A percentile compares a stretch with the other conserved stretches of the same genome.
Conservation (phyloP, 2,797 vertebrate species). For the Channallabes apus region DNA sequence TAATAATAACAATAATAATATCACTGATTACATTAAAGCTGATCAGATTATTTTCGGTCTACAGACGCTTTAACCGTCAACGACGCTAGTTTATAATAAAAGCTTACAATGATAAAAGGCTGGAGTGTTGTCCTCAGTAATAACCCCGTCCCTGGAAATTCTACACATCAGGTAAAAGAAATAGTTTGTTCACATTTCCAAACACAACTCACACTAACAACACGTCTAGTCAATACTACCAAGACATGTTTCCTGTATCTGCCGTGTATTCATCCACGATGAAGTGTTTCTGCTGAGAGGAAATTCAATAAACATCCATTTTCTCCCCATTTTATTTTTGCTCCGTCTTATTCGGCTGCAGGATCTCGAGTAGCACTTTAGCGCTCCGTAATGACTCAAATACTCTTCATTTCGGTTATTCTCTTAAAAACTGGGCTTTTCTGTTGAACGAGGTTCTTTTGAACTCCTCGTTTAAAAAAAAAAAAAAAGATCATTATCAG, state of each 20-base stretch:
- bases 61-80: too few relatives aligned
- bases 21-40: too few relatives aligned
- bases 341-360: not conserved
- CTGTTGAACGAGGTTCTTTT: not conserved
- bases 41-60: too few relatives aligned
- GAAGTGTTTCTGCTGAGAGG: not conserved
- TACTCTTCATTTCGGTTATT: constrained; percentile 1
- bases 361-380: not conserved
- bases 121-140: not conserved
- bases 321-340: not conserved
- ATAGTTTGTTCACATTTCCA: not conserved
- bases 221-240: too few relatives aligned
- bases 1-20: too few relatives aligned
- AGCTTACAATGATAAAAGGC: not conserved
- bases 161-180: not conserved
- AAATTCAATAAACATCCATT: constrained; percentile 18
- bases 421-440: not conserved
- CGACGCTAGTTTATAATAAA: too few relatives aligned
- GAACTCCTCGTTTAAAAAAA: not conserved
- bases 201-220: not conserved
- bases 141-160: not conserved
- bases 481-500: too few relatives aligned
- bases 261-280: not conserved
- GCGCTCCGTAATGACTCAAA: not conserved
- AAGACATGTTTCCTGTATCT: not conserved